Percentiles rank a stretch among this genome's conserved stretches.
These are phyloP conservation scores for Stratiolaelaps scimitus DNA, from an alignment of 1,140 invertebrate species.

Conservation along the genomic window DNA sequence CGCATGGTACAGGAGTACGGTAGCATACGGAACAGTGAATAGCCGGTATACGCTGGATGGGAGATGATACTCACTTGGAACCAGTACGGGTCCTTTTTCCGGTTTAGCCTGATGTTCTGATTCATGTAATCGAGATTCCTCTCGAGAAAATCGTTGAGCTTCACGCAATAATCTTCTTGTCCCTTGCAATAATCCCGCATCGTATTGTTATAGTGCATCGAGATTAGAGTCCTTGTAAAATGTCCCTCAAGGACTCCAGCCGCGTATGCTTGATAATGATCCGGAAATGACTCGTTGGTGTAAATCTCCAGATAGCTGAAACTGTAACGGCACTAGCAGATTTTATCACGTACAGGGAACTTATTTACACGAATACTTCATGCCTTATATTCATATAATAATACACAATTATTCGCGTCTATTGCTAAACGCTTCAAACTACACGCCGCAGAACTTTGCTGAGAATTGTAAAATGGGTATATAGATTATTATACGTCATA, in stretches of 20 bases:
- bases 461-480: no score
- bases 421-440: no score
- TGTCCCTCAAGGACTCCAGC: conserved; percentile 78
- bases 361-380: no score
- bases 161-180: conserved; percentile 53
- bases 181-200: conserved; percentile 54
- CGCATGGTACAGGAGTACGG: no score
- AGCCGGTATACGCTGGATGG: no score
- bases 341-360: no score
- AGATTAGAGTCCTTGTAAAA: conserved; percentile 63
- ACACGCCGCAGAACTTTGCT: no score
- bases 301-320: conserved; percentile 68
- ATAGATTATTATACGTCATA: no score
- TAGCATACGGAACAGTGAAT: no score
- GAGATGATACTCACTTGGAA: conserved; percentile 51
- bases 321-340: conserved; percentile 37
- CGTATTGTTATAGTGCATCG: conserved; percentile 65
- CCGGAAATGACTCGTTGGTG: conserved; percentile 51
- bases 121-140: conserved; percentile 53
- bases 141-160: conserved; percentile 52
- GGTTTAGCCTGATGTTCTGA: conserved; percentile 44
- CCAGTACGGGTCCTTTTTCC: conserved; percentile 56
- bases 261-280: conserved; percentile 63
- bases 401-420: no score
- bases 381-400: no score